phyloP scores from a whole-genome alignment of 2,888 invertebrate genomes.

The Leptopilina syphax region DNA sequence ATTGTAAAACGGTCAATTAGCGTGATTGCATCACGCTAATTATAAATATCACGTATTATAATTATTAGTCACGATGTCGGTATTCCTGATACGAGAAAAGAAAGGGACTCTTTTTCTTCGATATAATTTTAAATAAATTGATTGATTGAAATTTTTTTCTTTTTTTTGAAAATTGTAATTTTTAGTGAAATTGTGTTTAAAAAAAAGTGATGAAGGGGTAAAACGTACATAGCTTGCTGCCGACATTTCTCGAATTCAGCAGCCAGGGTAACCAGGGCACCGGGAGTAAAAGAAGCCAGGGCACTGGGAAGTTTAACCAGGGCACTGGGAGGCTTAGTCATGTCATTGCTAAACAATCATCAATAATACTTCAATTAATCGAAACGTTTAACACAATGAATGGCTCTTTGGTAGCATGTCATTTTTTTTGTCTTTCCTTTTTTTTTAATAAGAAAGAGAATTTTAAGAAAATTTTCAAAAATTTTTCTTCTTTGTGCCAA shows the following conservation, averaged over 20 bases:
- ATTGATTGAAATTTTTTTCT: conserved; percentile 57
- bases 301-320: too few species aligned
- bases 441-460: neutral
- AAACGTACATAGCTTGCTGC: conserved; percentile 95
- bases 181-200: conserved; percentile 68
- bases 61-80: too few species aligned
- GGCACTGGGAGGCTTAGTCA: too few species aligned
- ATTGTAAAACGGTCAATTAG: too few species aligned
- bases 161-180: conserved; percentile 63
- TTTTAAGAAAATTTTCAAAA: neutral
- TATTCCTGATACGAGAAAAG: conserved; percentile 18
- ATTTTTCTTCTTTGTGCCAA: neutral
- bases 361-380: conserved; percentile 75
- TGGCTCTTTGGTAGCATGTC: conserved; percentile 35
- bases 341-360: conserved; percentile 74
- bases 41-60: too few species aligned
- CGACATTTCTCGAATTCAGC: conserved; percentile 94
- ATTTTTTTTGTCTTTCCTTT: neutral
- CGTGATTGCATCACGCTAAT: too few species aligned
- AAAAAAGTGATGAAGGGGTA: conserved; percentile 64
- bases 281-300: conserved; percentile 78
- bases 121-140: conserved; percentile 56
- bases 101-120: neutral
- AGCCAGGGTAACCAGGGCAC: conserved; percentile 98
- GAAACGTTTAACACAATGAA: conserved; percentile 67